Percentiles rank a stretch among this genome's conserved stretches.
Conservation (phyloP, 2,888 invertebrate genomes). For the Lacanobia wlatinum region DNA sequence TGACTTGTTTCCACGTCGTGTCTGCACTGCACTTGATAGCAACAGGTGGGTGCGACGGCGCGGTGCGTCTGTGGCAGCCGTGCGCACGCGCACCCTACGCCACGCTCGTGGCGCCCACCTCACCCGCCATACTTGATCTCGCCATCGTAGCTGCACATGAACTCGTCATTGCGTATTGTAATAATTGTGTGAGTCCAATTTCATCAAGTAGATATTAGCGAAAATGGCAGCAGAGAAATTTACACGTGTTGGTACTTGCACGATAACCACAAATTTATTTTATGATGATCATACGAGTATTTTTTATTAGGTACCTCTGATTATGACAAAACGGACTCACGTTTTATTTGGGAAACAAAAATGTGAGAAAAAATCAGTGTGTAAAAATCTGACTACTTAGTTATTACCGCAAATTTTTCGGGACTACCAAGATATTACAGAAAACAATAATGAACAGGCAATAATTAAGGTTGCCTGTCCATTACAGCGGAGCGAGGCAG, state of each 20-base stretch:
- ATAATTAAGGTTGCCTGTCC: no score
- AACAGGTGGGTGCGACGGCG: slow-evolving; percentile 90
- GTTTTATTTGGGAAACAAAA: no score
- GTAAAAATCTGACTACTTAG: no score
- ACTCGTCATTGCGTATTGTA: slow-evolving; percentile 89
- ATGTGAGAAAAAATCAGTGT: no score
- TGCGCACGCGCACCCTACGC: slow-evolving; percentile 76
- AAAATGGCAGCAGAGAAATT: neutral
- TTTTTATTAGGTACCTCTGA: no score
- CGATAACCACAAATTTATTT: neutral
- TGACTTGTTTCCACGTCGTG: slow-evolving; percentile 90
- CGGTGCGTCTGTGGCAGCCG: slow-evolving; percentile 91
- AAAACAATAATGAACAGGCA: no score
- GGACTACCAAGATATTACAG: no score
- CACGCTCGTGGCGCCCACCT: slow-evolving; percentile 65
- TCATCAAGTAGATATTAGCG: neutral
- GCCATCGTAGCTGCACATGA: slow-evolving; percentile 86
- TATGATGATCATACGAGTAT: neutral
- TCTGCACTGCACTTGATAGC: slow-evolving; percentile 86
- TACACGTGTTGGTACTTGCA: neutral
- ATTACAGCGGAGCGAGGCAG: no score
- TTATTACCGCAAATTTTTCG: neutral
- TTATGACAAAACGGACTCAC: no score
- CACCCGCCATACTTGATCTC: slow-evolving; percentile 88
- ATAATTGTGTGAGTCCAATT: slow-evolving; percentile 88